These are phyloP conservation scores for Brachyistius frenatus DNA, from an alignment of 2,113 vertebrate species.

Conservation along the genomic window DNA sequence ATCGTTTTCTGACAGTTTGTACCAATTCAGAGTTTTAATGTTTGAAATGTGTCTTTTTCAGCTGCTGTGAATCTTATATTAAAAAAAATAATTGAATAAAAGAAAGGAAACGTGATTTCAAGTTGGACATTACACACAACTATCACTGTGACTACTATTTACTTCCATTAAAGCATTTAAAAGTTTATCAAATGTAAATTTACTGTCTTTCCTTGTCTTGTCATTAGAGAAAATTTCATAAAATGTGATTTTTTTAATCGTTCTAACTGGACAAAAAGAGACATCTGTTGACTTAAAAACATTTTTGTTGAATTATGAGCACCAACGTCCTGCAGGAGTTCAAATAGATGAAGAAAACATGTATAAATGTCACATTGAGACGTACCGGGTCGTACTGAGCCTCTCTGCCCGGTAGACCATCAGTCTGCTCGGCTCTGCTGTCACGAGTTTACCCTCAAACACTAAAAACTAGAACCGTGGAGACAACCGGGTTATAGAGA, in stretches of 20 bases:
- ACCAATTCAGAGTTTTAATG: too few species aligned
- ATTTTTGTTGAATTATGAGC: too few species aligned
- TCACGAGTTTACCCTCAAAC: conserved; percentile 68
- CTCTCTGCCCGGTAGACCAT: conserved; percentile 40
- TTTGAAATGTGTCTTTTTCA: too few species aligned
- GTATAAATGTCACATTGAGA: background rate
- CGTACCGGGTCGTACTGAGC: background rate
- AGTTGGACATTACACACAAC: background rate
- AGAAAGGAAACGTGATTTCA: background rate
- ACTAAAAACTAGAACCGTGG: background rate
- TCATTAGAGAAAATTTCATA: background rate
- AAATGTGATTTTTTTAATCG: background rate
- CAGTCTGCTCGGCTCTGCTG: conserved; percentile 56
- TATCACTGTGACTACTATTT: too few species aligned
- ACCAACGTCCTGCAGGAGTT: too few species aligned
- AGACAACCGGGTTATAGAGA: background rate
- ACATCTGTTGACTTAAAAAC: background rate
- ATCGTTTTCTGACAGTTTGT: background rate
- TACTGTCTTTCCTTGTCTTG: background rate
- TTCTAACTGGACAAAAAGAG: background rate
- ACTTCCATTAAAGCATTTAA: too few species aligned
- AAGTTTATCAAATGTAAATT: too few species aligned
- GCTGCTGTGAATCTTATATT: too few species aligned
- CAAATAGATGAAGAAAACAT: background rate
- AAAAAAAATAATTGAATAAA: too few species aligned